Percentiles rank a stretch among this genome's conserved stretches.
These are phyloP conservation scores for Cantharis flavilabris DNA, from an alignment of 2,888 invertebrate species.

Conservation along the genomic window DNA sequence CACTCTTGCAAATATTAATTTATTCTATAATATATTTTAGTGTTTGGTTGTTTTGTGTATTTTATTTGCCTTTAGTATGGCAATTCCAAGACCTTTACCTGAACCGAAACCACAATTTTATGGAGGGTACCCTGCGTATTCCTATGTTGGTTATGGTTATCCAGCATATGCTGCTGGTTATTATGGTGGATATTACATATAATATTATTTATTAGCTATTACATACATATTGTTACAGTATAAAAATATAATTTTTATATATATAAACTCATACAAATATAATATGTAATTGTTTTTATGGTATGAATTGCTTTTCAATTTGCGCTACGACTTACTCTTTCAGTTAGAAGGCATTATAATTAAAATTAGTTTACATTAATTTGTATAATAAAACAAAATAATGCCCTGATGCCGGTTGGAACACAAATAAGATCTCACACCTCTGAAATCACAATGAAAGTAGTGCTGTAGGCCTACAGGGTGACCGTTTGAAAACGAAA, in stretches of 20 bases:
- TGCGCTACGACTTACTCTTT: too few relatives aligned
- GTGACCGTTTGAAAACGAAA: too few relatives aligned
- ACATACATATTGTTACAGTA: not conserved
- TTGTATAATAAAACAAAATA: too few relatives aligned
- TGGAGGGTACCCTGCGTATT: conserved; percentile 5
- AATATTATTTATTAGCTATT: not conserved
- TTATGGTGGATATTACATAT: conserved; percentile 9
- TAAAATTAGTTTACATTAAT: too few relatives aligned
- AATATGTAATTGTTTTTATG: too few relatives aligned
- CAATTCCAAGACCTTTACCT: conserved; percentile 6
- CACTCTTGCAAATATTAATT: not conserved
- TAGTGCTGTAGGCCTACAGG: too few relatives aligned
- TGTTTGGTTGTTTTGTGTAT: conserved; percentile 15
- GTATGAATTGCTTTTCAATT: too few relatives aligned
- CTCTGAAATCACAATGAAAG: too few relatives aligned
- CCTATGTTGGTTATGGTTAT: not conserved
- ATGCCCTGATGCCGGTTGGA: too few relatives aligned
- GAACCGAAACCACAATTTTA: not conserved
- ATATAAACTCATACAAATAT: not conserved
- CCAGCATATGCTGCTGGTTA: not conserved
- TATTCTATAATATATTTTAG: conserved; percentile 7
- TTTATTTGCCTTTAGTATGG: conserved; percentile 24
- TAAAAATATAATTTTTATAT: not conserved
- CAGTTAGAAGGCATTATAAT: too few relatives aligned
- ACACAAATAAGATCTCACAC: too few relatives aligned